phyloP scores from a whole-genome alignment of 2,797 vertebrate genomes.

The Alca torda region DNA sequence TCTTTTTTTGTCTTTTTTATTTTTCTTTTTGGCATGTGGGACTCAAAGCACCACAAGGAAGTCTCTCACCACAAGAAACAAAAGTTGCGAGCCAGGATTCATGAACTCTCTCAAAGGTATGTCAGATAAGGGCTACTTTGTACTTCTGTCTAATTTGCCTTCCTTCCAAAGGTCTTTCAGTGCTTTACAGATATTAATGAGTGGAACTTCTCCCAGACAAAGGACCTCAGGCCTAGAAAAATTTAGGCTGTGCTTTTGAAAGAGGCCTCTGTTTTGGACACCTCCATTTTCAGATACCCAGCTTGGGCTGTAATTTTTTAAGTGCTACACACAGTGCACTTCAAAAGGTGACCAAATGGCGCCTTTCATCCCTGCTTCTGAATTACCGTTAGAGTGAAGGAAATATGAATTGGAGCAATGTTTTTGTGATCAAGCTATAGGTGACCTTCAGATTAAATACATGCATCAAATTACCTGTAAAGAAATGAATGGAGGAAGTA shows the following conservation, averaged over 20 bases:
- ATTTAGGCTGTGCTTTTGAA: neutral
- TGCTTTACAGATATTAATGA: neutral
- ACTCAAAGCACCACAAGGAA: conserved; percentile 56
- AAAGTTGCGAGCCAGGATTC: conserved; percentile 68
- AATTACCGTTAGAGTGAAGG: neutral
- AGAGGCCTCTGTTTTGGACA: conserved; percentile 10
- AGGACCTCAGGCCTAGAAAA: neutral
- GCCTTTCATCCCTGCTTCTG: neutral
- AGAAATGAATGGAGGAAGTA: neutral
- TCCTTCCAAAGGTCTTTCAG: neutral
- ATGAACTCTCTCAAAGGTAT: conserved; percentile 78
- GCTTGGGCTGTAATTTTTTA: neutral
- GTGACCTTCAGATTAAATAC: neutral
- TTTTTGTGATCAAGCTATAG: neutral
- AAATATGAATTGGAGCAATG: neutral
- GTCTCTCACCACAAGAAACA: conserved; percentile 56
- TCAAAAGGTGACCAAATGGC: neutral
- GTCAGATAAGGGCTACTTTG: conserved; percentile 41
- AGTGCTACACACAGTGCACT: neutral
- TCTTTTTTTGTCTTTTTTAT: neutral
- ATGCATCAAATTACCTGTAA: neutral
- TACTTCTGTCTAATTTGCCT: neutral
- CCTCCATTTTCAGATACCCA: neutral
- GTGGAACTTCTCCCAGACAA: neutral
- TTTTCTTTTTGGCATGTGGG: neutral